Conservation (phyloP, 2,113 vertebrate species). For the Pedetes capensis region DNA sequence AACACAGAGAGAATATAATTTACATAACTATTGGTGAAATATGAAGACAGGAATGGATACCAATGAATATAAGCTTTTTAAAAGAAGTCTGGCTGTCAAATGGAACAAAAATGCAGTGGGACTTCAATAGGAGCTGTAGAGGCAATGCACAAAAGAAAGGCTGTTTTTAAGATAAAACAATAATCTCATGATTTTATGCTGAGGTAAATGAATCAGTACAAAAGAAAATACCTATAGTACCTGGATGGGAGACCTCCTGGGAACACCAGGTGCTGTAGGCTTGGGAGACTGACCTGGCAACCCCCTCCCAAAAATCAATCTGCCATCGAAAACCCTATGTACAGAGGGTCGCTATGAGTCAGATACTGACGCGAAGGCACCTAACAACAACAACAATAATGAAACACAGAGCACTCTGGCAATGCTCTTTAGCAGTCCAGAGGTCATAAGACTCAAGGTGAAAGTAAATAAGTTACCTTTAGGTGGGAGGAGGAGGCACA, state of each 20-base stretch:
- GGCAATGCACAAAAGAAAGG: not conserved
- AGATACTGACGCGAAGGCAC: too few species aligned
- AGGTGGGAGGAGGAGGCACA: not conserved
- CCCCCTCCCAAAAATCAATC: too few species aligned
- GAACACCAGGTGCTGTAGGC: too few species aligned
- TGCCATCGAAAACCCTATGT: too few species aligned
- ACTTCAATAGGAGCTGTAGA: not conserved
- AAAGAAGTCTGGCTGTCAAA: not conserved
- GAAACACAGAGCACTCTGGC: not conserved
- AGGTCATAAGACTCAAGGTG: too few species aligned
- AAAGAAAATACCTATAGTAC: not conserved
- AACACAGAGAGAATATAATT: too few species aligned
- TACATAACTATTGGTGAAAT: not conserved
- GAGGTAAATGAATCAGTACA: not conserved
- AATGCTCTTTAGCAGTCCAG: not conserved
- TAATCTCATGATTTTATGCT: not conserved
- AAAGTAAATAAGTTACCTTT: not conserved
- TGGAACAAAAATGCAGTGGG: not conserved
- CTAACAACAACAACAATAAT: too few species aligned
- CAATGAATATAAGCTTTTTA: not conserved
- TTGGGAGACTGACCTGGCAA: too few species aligned
- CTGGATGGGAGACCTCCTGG: too few species aligned
- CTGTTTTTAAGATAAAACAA: not conserved
- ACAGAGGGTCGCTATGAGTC: too few species aligned
- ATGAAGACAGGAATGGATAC: not conserved